Base-by-base conservation (phyloP, 2,888 invertebrate genomes). In the Tenthredo mesomela region DNA sequence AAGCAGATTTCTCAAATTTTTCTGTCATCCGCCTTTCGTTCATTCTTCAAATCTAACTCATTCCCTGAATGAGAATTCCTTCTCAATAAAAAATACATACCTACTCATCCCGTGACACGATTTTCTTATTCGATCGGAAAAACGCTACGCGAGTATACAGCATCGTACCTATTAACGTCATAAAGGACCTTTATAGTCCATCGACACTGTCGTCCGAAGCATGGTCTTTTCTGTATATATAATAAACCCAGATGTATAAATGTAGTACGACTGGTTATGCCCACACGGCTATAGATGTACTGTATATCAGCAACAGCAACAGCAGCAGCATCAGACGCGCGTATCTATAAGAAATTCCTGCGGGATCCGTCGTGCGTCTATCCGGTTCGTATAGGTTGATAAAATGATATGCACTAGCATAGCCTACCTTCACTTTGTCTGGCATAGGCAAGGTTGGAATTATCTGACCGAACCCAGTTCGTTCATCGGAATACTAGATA, bases 281-380 rank as follows among this genome's bases (percentile, higher is more conserved):
- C 61, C 61, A 61, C 61, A 61, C 61, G 25, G 21, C 61, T 61
- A n/a, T n/a, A n/a, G n/a, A n/a, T 12, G 47, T 47, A 12, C 47
- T 47, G 15, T 15, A 15, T 47, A 47, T 12, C 15, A 47, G 47
- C 47, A 47, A 12, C 15, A 43, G 40, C 2, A 10, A 2, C 1
- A 43, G 10, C 40, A n/a, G 58, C 58, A 25, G 61, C n/a, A 21
- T 15, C 61, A 65, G 12, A 29, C 29, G 65, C 29, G 10, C 6
- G 15, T n/a, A n/a, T n/a, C n/a, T n/a, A n/a, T n/a, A n/a, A 18
- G 29, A 67, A 67, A 67, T 67, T 67, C 67, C 67, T 67, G 67
- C 29, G 67, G 67, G 33, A 33, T 67, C 67, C 67, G 33, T 67
- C 33, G 33, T 67, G 2, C 33, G 67, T 33, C 67, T 67, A 33